phyloP scores from a whole-genome alignment of 2,888 invertebrate genomes.

The Elysia crispata region DNA sequence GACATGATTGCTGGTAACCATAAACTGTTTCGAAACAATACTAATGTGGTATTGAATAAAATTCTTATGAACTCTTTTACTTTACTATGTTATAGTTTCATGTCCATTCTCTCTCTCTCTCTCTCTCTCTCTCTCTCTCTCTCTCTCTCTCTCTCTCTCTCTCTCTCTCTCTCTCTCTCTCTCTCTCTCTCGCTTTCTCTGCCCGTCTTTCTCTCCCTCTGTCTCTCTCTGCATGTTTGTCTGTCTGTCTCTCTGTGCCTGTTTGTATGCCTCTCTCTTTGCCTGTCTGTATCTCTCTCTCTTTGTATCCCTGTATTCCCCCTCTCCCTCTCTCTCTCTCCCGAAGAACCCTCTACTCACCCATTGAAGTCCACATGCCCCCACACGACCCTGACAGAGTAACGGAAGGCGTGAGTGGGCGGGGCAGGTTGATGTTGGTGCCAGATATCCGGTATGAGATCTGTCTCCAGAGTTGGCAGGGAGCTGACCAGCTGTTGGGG shows the following conservation, averaged over 20 bases:
- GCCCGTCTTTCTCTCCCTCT: not conserved
- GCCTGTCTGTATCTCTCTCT: conserved; percentile 17
- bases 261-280: conserved; percentile 34
- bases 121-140: conserved; percentile 36
- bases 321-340: conserved; percentile 34
- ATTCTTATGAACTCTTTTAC: too few relatives aligned
- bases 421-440: not conserved
- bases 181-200: conserved; percentile 2
- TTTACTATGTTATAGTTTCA: too few relatives aligned
- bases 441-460: not conserved
- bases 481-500: not conserved
- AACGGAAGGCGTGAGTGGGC: not conserved
- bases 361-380: too few relatives aligned
- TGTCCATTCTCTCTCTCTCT: not conserved
- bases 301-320: conserved; percentile 26
- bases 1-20: too few relatives aligned
- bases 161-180: conserved; percentile 29
- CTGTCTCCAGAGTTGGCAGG: not conserved
- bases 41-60: too few relatives aligned
- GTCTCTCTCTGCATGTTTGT: not conserved
- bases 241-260: conserved; percentile 43
- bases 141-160: conserved; percentile 29
- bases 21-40: too few relatives aligned
- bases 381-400: not conserved
- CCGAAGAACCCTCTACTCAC: not conserved